Evolutionary conservation across 2,113 vertebrate genomes (phyloP), one percentile per base, ranked within the genome.

Genomic region (Galemys pyrenaicus): DNA sequence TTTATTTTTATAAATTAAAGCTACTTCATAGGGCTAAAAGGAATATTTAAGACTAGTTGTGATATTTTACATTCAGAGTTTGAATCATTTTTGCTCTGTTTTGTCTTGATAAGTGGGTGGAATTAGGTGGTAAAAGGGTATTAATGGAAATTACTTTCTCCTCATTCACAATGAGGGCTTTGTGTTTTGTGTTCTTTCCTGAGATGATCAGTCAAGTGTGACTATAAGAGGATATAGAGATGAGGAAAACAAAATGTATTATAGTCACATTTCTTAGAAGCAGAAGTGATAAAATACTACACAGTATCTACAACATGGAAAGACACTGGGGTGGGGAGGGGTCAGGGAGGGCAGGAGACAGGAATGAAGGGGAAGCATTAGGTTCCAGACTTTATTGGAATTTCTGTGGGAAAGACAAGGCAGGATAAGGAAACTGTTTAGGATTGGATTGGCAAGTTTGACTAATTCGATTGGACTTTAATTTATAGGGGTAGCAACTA

Each of bases 1-100:
- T 94, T 88, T 94, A 87, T 79, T 80, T 92, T 77, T 39, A 71
- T 70, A 92, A 94, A 85, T 88, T 75, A 65, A 62, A 82, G 81
- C 30, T 85, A 82, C 2, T 90, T 90, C 56, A 64, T 16, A 77
- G 13, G 20, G 83, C 26, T 71, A 78, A 91, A 91, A 71, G 5
- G 2, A 77, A 39, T 89, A 56, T 51, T 3, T 7, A 80, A 83
- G 68, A 91, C 68, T 89, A 80, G 13, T 30, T 88, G 2, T 95
- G 44, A n/a, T 58, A 89, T 67, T 94, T 96, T 94, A 1, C 19
- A 1, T 87, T 95, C 19, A 75, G 74, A 78, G 81, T 1, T 37
- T 68, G 19, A 92, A 58, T 5, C 19, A 37, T 71, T 81, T 95
- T 75, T 92, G 9, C 26, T 49, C 19, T 74, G 3, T 87, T 91